Evolutionary conservation across 2,113 vertebrate species (phyloP).

Genomic region (Paralichthys olivaceus): DNA sequence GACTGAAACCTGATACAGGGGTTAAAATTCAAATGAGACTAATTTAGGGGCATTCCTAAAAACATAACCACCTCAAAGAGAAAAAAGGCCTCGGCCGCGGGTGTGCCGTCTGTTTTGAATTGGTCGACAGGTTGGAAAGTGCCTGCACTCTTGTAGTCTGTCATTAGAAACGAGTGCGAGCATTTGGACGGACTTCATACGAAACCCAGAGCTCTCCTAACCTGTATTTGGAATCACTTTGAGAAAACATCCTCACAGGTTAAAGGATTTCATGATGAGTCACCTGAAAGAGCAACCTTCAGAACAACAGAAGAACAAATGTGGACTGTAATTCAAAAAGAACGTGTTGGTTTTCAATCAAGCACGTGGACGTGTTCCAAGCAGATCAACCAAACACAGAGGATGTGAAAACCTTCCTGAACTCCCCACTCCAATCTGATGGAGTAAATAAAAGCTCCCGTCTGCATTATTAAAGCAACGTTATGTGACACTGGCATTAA

Average conservation of each 20-base stretch:
- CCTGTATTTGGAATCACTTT: conserved; percentile 38
- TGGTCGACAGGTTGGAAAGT: conserved; percentile 51
- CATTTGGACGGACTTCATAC: conserved; percentile 66
- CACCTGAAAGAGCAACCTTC: conserved; percentile 20
- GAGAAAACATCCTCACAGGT: conserved; percentile 3
- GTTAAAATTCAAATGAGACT: background rate
- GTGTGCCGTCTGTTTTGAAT: conserved; percentile 43
- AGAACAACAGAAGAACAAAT: conserved; percentile 17
- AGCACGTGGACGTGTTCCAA: background rate
- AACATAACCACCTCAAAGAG: background rate
- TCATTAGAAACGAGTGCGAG: conserved; percentile 62
- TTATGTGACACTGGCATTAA: too few species aligned
- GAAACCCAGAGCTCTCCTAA: conserved; percentile 38
- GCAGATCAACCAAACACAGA: too few species aligned
- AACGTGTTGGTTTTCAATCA: too few species aligned
- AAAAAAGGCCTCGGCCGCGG: background rate
- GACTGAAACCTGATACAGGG: background rate
- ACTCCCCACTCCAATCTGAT: too few species aligned
- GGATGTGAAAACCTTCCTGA: too few species aligned
- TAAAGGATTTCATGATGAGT: conserved; percentile 34
- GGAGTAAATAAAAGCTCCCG: too few species aligned
- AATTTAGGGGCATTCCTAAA: background rate
- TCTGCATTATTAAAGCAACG: too few species aligned
- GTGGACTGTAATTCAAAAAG: background rate
- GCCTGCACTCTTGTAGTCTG: conserved; percentile 22